Evolutionary conservation across 2,797 vertebrate species (phyloP), one percentile per base, ranked within the genome.

Genomic region (Sardinella longiceps): DNA sequence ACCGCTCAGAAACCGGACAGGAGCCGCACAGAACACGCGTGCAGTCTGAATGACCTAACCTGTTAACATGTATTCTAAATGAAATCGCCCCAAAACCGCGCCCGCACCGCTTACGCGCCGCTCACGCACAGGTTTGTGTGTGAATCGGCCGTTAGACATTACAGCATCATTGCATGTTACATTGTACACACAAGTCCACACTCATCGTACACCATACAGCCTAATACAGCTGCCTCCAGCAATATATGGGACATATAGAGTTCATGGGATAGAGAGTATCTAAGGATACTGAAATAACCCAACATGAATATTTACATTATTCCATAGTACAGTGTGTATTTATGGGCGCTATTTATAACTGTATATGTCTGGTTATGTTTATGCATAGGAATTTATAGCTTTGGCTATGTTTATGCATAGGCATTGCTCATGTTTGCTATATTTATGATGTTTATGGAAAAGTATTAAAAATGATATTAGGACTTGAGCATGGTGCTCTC

Each of bases 381-480:
- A 74, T 74, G 66, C 39, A 74, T 37, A 37, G 14, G 15, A n/a
- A n/a, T 30, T 33, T 6, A 37, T 74, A 37, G 14, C 66, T 20
- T 74, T 12, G 66, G 30, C 66, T 39, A 74, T 74, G 66, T 18
- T 74, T 74, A 74, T 74, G 66, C 66, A 74, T 39, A 37, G 39
- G 30, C 14, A 30, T 74, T 18, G 14, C 66, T 28, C 15, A 20
- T 39, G 33, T 5, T 74, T 74, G 14, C 66, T 37, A 74, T 39
- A 30, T 74, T 66, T 66, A 33, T 66, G 60, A 66, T n/a, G 58
- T 25, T 66, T 66, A 33, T 74, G 66, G 25, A 74, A 74, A 70
- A 37, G 33, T 39, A 74, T 33, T 70, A 28, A 70, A 28, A 70
- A 15, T 70, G 28, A 70, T 12, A 70, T 70, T 15, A 30, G 25